Evolutionary conservation across 2,113 vertebrate genomes (phyloP).

Genomic region (Nestor notabilis): DNA sequence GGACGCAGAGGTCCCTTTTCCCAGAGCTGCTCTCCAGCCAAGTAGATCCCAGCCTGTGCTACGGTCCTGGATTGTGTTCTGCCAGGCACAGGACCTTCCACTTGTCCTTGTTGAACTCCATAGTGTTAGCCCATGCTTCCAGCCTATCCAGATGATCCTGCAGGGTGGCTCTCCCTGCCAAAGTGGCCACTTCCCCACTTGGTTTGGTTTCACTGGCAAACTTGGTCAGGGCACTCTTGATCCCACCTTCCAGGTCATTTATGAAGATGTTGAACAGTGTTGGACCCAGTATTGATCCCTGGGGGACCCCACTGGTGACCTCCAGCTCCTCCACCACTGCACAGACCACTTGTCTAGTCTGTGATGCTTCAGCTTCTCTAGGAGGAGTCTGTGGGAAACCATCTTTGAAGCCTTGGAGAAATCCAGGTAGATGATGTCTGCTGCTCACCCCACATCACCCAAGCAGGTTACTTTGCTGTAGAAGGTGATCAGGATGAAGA

Average conservation of each 20-base stretch:
- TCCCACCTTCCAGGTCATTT: background rate
- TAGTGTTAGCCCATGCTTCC: background rate
- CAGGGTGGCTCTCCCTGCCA: background rate
- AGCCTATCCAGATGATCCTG: background rate
- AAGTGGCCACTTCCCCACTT: background rate
- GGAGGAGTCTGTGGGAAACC: background rate
- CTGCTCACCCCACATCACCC: background rate
- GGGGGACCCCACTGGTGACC: background rate
- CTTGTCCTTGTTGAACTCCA: background rate
- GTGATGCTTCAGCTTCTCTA: background rate
- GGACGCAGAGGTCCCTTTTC: background rate
- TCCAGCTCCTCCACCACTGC: background rate
- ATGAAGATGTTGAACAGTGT: background rate
- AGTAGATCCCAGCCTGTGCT: background rate
- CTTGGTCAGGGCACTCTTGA: background rate
- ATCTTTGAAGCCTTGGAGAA: background rate
- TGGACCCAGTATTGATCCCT: background rate
- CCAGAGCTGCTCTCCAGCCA: background rate
- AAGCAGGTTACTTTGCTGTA: background rate
- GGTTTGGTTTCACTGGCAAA: background rate
- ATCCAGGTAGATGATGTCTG: background rate
- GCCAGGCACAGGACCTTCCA: background rate
- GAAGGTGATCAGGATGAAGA: background rate
- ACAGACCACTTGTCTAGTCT: background rate
- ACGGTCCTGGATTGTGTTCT: background rate